Base-by-base conservation (phyloP, 2,797 vertebrate genomes). In the Spatula versicolor region DNA sequence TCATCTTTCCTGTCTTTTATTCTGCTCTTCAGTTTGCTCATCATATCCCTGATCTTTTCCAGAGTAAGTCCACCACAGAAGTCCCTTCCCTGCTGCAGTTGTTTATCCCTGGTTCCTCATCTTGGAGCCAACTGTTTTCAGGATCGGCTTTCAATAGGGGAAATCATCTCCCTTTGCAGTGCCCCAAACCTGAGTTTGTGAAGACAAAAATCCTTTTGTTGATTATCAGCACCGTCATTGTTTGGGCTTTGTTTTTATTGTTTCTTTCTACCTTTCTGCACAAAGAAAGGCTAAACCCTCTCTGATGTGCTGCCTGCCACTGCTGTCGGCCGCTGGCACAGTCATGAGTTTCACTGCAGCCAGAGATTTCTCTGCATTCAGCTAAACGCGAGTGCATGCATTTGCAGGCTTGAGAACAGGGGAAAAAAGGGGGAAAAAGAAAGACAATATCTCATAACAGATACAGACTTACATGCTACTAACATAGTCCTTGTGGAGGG, bases 241-340 rank as follows among this genome's bases (percentile, higher is more conserved):
- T 73, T 90, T 23, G 23, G 39, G 37, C 18, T 90, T 91, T 73
- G 73, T 93, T 94, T 83, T 41, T 83, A 58, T 69, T 58, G 72
- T 83, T 79, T 91, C 59, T 86, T 81, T 89, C 55, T 45, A 86
- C 83, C 43, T 95, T 94, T 90, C 59, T 54, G 54, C 52, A 93
- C 87, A 94, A 83, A 91, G 89, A 69, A 66, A 87, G 35, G 46
- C 76, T 88, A 96, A 96, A 67, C 39, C 52, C 1, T 0, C 74
- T 60, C 80, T 91, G 77, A 83, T 76, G 52, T 39, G 25, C 71
- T 92, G 82, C 72, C 79, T 89, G 45, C 74, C 30, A 6, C 54
- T 62, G 20, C 77, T 17, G 2, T 90, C 74, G 79, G 45, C 59
- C 88, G 14, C 59, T 86, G 56, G 59, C 83, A 79, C 15, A 0